Conservation (phyloP, 2,888 invertebrate species). For the Ferdinandea cuprea region DNA sequence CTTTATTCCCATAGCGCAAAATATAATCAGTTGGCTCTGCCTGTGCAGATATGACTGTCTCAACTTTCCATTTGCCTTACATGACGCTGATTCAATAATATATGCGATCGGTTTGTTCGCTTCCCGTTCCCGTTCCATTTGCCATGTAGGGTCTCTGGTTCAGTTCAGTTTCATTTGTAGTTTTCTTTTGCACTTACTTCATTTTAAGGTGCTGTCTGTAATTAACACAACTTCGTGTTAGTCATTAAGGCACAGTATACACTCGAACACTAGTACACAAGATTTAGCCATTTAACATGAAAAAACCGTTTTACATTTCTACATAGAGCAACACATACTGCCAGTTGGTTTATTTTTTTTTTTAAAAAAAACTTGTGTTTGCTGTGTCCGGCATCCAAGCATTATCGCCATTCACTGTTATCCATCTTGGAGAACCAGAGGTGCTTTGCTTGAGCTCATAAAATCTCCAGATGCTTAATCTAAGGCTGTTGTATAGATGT, state of each 20-base stretch:
- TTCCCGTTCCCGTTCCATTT: constrained; percentile 66
- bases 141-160: constrained; percentile 68
- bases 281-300: constrained; percentile 66
- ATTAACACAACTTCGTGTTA: constrained; percentile 76
- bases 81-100: constrained; percentile 62
- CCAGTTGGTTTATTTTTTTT: constrained; percentile 54
- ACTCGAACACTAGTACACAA: constrained; percentile 54
- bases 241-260: constrained; percentile 69
- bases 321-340: constrained; percentile 28
- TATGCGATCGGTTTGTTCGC: constrained; percentile 48
- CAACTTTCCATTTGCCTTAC: constrained; percentile 70
- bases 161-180: constrained; percentile 67
- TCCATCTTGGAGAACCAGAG: constrained; percentile 68
- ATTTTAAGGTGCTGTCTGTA: constrained; percentile 63
- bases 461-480: constrained; percentile 74
- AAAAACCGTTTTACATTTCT: constrained; percentile 71
- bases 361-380: constrained; percentile 64
- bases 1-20: constrained; percentile 52
- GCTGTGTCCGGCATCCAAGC: constrained; percentile 65
- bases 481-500: constrained; percentile 55
- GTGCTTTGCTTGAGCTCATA: constrained; percentile 68
- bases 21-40: background rate
- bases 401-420: constrained; percentile 72
- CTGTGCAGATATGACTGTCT: constrained; percentile 58
- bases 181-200: constrained; percentile 34